These are phyloP conservation scores for Tubulanus polymorphus DNA, from an alignment of 2,888 invertebrate genomes.

Conservation along the genomic window DNA sequence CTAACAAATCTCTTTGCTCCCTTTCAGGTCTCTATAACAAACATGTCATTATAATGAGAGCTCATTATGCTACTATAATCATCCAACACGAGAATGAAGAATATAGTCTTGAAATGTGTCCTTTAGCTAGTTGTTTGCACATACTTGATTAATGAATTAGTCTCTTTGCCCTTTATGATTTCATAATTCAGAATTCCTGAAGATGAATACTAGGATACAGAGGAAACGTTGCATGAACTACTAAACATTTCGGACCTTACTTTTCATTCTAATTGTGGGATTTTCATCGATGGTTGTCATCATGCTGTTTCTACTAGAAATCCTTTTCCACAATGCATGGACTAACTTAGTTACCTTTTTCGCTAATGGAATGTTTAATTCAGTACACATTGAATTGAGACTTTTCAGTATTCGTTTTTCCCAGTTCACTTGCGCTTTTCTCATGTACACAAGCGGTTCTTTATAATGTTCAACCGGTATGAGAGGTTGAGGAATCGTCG, in stretches of 20 bases:
- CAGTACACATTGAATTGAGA: constrained; percentile 89
- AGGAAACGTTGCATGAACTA: no score
- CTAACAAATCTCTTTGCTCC: constrained; percentile 77
- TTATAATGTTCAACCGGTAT: constrained; percentile 67
- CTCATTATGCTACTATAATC: no score
- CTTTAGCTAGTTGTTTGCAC: no score
- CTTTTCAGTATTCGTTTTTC: constrained; percentile 92
- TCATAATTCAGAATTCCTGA: background rate
- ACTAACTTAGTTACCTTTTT: constrained; percentile 35
- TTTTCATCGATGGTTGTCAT: background rate
- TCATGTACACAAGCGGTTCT: constrained; percentile 71
- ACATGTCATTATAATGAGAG: no score
- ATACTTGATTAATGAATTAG: no score
- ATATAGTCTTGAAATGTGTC: no score
- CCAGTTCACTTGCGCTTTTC: constrained; percentile 80
- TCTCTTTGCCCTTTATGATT: no score
- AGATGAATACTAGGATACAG: constrained; percentile 3
- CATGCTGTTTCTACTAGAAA: background rate
- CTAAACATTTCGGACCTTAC: no score
- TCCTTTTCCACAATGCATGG: background rate
- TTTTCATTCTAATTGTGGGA: no score
- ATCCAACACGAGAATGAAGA: no score
- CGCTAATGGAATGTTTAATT: constrained; percentile 74
- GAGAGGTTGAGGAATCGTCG: constrained; percentile 53
- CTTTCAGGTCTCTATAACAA: constrained; percentile 63